These are phyloP conservation scores for Falco peregrinus DNA, from an alignment of 2,797 vertebrate species.

Conservation along the genomic window DNA sequence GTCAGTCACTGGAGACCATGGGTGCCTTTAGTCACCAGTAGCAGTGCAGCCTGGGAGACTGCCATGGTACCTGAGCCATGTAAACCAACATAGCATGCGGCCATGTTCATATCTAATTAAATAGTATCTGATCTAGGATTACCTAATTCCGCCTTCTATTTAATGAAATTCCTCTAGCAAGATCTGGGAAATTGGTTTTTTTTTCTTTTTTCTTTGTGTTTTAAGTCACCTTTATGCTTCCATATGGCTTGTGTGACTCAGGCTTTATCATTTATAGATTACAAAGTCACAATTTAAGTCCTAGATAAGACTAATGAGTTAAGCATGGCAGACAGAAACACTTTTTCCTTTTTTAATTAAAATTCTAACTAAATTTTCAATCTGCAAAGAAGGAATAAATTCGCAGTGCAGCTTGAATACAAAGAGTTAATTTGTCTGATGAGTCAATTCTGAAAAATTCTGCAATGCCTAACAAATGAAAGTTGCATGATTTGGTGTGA, in stretches of 20 bases:
- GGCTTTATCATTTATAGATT: neutral
- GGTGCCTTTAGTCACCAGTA: neutral
- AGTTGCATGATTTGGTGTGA: neutral
- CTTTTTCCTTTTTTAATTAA: neutral
- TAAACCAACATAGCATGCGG: neutral
- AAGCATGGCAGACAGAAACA: neutral
- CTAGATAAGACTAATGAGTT: neutral
- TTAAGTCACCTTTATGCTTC: constrained; percentile 1
- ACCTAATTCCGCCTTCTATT: neutral
- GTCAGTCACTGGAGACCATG: neutral
- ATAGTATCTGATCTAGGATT: neutral
- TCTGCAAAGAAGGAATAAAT: neutral
- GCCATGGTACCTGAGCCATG: neutral
- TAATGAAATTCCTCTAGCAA: neutral
- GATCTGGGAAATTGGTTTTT: neutral
- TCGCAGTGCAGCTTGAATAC: neutral
- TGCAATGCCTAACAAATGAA: neutral
- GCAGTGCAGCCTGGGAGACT: neutral
- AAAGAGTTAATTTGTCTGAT: neutral
- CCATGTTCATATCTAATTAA: neutral
- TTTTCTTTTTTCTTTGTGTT: neutral
- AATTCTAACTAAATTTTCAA: neutral
- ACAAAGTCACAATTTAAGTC: constrained; percentile 16
- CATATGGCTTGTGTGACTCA: neutral
- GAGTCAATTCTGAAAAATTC: neutral